Evolutionary conservation across 2,113 vertebrate genomes (phyloP), one percentile per base, ranked within the genome.

Genomic region (Benitochromis conjunctus): DNA sequence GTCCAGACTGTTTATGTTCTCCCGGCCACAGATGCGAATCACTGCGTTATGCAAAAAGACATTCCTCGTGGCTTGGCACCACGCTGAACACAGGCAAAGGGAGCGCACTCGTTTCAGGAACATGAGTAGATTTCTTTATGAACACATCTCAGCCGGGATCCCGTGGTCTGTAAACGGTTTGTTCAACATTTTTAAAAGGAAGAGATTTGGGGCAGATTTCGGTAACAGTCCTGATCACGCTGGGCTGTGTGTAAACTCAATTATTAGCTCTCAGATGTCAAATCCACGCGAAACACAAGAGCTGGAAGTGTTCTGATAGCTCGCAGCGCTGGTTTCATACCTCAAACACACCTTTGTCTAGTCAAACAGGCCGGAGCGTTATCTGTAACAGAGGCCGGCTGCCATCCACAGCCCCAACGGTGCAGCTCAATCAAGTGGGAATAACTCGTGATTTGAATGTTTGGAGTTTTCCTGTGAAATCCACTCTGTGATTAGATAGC

Each of bases 371-470:
- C 11, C 5, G 9, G 38, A 13, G 46, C 48, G 9, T 88, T 88
- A 92, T 91, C 90, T 82, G 7, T 11, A 36, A 64, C 51, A 12
- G 16, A 51, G 3, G 43, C 53, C 5, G 79, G 38, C 82, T 77
- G 79, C 38, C 83, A 64, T 31, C 38, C 57, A 46, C 66, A 57
- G 18, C 53, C 53, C 18, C 5, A 29, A 24, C 43, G 3, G 16
- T 2, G 19, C 43, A 8, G 7, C 84, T 76, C 53, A 78, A 21
- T 26, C 29, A 7, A 24, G 60, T 31, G 80, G 85, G 87, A 92
- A 92, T 76, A 86, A 77, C 83, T 93, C 93, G 88, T 34, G 7
- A 86, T 93, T 89, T 89, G 82, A 83, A 84, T 90, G 82, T 89
- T 85, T 66, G 71, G 18, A 46, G 19, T 29, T 57, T 90, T 93